phyloP scores from a whole-genome alignment of 1,140 invertebrate genomes.

The Pseudomyrmex flavicornis region DNA sequence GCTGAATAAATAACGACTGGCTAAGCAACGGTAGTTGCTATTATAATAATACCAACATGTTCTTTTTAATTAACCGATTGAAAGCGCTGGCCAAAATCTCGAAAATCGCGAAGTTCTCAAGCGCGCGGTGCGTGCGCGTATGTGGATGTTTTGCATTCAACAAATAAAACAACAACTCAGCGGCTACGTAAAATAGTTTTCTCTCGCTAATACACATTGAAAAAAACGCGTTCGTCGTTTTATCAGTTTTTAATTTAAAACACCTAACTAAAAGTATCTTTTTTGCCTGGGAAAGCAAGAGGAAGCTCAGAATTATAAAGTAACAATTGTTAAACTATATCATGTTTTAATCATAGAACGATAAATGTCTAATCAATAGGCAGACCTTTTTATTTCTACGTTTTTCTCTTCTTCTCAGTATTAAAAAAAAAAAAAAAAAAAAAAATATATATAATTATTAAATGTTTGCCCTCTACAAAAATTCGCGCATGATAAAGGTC shows the following conservation, averaged over 20 bases:
- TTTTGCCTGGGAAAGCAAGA: neutral
- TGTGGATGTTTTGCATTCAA: neutral
- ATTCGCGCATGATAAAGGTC: neutral
- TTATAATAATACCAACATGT: conserved; percentile 60
- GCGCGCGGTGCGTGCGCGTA: no score
- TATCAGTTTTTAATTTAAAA: conserved; percentile 29
- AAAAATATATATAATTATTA: neutral
- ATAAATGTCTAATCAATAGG: neutral
- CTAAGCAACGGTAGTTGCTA: conserved; percentile 38
- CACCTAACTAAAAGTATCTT: conserved; percentile 2
- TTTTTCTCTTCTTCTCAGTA: no score
- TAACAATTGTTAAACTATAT: neutral
- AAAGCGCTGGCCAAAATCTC: conserved; percentile 40
- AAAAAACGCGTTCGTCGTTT: conserved; percentile 3
- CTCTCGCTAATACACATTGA: neutral
- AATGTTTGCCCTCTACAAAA: neutral
- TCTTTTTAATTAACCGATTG: conserved; percentile 74
- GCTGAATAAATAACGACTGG: conserved; percentile 58
- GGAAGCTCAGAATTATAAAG: neutral
- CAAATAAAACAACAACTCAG: neutral
- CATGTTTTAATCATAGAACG: neutral
- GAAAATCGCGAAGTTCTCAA: neutral
- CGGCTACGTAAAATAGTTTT: conserved; percentile 12
- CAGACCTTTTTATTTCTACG: neutral
- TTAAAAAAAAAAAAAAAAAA: no score